These are phyloP conservation scores for Drosophila nebulosa DNA, from an alignment of 1,140 invertebrate genomes.

Conservation along the genomic window DNA sequence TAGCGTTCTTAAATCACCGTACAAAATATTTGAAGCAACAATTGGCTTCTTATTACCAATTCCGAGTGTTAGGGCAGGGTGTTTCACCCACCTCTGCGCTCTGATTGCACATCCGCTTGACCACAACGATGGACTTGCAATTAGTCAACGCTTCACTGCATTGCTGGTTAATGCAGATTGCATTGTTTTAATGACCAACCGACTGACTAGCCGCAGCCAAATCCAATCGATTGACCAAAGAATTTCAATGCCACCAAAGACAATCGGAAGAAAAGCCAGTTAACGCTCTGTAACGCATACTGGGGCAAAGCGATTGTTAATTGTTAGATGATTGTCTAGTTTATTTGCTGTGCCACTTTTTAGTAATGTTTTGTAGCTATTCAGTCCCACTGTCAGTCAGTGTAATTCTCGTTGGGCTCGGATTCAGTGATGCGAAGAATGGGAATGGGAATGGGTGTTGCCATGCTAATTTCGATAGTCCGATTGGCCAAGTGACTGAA, in stretches of 20 bases:
- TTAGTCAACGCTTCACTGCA: constrained; percentile 56
- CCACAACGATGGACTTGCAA: constrained; percentile 21
- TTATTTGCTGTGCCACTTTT: neutral
- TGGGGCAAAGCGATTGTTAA: neutral
- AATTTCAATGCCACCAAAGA: constrained; percentile 56
- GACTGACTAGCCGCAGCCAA: constrained; percentile 21
- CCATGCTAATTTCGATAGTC: constrained; percentile 39
- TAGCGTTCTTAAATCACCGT: constrained; percentile 54
- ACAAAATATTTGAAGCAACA: constrained; percentile 71
- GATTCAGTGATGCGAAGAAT: constrained; percentile 37
- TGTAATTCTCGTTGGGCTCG: constrained; percentile 4
- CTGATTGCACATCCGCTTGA: constrained; percentile 51
- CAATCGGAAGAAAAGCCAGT: neutral
- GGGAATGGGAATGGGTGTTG: constrained; percentile 45
- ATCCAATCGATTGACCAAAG: constrained; percentile 29
- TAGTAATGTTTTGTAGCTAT: too few species aligned
- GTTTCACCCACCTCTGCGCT: constrained; percentile 28
- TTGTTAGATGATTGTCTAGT: too few species aligned
- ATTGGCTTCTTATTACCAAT: constrained; percentile 35
- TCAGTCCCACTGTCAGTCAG: neutral
- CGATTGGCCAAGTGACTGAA: constrained; percentile 29
- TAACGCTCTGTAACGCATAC: neutral
- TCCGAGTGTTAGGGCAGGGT: constrained; percentile 7
- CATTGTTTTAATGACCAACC: constrained; percentile 32
- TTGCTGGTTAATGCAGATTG: constrained; percentile 46